Percentiles rank a stretch among this genome's conserved stretches.
These are phyloP conservation scores for Probosciger aterrimus DNA, from an alignment of 2,113 vertebrate species.

Conservation along the genomic window DNA sequence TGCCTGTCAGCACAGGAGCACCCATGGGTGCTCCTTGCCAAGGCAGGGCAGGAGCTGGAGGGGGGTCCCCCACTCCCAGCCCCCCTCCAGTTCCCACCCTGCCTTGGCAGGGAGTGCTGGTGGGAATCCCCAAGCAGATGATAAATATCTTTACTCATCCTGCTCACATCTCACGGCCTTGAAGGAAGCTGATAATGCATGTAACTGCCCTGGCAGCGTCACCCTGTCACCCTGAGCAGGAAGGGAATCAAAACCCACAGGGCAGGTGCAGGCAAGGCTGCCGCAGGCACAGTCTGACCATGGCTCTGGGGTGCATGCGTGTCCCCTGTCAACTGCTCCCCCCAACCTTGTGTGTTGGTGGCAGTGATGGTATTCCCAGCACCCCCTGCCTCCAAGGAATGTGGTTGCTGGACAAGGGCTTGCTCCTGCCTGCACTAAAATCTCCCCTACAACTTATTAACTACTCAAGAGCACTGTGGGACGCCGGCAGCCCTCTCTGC, in stretches of 20 bases:
- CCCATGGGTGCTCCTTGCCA: fast-evolving
- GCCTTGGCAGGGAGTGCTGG: fast-evolving
- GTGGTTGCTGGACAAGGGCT: not conserved
- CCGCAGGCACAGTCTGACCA: not conserved
- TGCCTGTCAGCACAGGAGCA: fast-evolving
- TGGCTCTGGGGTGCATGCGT: not conserved
- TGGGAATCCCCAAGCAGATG: not conserved
- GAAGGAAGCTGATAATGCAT: slow-evolving; percentile 1
- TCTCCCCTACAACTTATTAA: slow-evolving; percentile 41
- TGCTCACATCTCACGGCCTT: not conserved
- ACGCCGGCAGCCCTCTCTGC: not conserved
- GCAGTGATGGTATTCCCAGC: not conserved
- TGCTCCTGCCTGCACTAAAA: not conserved
- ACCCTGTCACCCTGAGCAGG: not conserved
- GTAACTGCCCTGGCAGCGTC: not conserved
- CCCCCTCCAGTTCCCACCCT: not conserved
- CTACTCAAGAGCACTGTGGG: not conserved
- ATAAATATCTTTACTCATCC: slow-evolving; percentile 19
- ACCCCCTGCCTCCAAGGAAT: not conserved
- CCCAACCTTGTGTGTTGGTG: fast-evolving
- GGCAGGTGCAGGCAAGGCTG: not conserved
- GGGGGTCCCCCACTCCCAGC: not conserved
- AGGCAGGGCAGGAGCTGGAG: not conserved
- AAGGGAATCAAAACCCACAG: not conserved
- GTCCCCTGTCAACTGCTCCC: not conserved